Evolutionary conservation across 2,113 vertebrate genomes (phyloP), one percentile per base, ranked within the genome.

Genomic region (Siniperca knerii): DNA sequence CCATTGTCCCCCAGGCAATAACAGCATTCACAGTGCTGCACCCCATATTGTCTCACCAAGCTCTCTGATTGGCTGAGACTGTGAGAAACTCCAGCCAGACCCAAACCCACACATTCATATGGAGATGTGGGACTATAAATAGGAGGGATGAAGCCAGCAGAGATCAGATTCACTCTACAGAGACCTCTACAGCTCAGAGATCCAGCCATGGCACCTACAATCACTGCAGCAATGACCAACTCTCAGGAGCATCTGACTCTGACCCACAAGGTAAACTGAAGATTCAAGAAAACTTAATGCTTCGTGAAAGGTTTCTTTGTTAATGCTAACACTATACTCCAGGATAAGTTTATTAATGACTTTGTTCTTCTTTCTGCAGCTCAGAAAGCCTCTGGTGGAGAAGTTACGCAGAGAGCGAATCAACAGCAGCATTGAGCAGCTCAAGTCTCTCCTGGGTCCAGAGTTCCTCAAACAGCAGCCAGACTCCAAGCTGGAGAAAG

Each of bases 401-500:
- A 95, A 94, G 86, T 77, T 94, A 58, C 90, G 89, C 74, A 93
- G 93, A 92, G 92, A 95, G 86, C 65, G 91, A 46, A 95, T 95
- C 92, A 95, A 94, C 82, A 93, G 90, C 90, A 91, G 92, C 90
- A 95, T 95, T n/a, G 91, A 93, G 92, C 91, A 93, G 87, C 89
- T 94, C 85, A 94, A 94, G 94, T 89, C 74, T 93, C 89, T 92
- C 40, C 87, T 95, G 92, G 75, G 60, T 91, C 87, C 67, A 92
- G 91, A 94, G 81, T 82, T 95, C 89, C 89, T 92, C n/a, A 87
- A 92, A 84, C 91, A 94, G 86, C 90, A 95, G 84, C 88, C 91
- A 65, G 94, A 95, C 86, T 94, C 92, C 92, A 95, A 95, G 92
- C 88, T 95, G 90, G 94, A 96, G 92, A 96, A 96, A 92, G 93